Evolutionary conservation across 2,113 vertebrate genomes (phyloP), one percentile per base, ranked within the genome.

Genomic region (Eublepharis macularius): DNA sequence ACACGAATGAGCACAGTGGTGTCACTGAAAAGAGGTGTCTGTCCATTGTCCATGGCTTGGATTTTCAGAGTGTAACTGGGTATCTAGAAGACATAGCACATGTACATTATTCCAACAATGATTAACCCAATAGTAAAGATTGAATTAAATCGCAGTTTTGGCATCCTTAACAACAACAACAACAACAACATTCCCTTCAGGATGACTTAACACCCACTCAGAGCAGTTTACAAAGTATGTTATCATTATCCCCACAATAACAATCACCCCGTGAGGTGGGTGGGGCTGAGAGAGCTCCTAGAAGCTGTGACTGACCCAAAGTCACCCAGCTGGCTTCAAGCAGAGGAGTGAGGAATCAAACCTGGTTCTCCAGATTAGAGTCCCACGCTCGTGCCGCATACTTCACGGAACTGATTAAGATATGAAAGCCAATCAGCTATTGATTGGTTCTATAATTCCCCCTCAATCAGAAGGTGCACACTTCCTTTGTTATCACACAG

Each of bases 41-140:
- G 88, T 7, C 99, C 99, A 0, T 97, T 98, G 81, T 99, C 99
- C 0, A 85, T 97, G 29, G 99, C 98, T 91, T 96, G 97, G 85
- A 99, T 95, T 10, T 95, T 98, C 94, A 99, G 94, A 1, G 96
- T 96, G 43, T 99, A 99, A 89, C 97, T 98, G 68, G 98, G 92
- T 39, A 94, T 95, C 99, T 99, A 95, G 2, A 84, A 84, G 81
- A 65, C 81, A 81, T 72, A 65, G 11, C 70, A 70, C 1, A 19
- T 24, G 26, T 36, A 45, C 39, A 17, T 72, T 80, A 63, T 12
- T 80, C 13, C 39, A 72, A 36, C 12, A 57, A 11, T 6, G 4
- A 63, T 72, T 79, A 79, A 63, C 21, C 41, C 41, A 47, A 60
- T 4, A 60, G 21, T 19, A 76, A 76, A 24, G 32, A 60, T 70